Percentiles rank a stretch among this genome's conserved stretches.
These are phyloP conservation scores for Boloria euphrosyne DNA, from an alignment of 2,888 invertebrate species.

Conservation along the genomic window DNA sequence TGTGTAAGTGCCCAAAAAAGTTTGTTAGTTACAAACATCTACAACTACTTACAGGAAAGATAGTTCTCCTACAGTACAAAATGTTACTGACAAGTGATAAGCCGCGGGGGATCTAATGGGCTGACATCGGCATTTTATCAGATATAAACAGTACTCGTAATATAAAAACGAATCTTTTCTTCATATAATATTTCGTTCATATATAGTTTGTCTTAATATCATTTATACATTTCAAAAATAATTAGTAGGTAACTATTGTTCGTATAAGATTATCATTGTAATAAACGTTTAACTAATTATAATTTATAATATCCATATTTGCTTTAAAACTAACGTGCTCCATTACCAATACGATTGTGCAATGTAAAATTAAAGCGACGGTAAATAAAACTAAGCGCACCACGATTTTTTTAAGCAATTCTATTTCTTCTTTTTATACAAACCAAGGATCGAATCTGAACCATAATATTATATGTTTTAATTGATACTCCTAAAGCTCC, in stretches of 20 bases:
- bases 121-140: too few species aligned
- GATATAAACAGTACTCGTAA: too few species aligned
- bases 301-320: slow-evolving; percentile 5
- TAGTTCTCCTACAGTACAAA: too few species aligned
- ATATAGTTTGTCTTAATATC: background rate
- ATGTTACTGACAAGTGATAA: too few species aligned
- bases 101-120: too few species aligned
- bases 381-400: slow-evolving; percentile 20
- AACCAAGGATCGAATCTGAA: background rate
- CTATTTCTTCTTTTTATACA: background rate
- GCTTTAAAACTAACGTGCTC: slow-evolving; percentile 18
- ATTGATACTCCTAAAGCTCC: too few species aligned
- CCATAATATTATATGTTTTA: too few species aligned
- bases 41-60: too few species aligned
- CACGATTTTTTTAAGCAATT: slow-evolving; percentile 8
- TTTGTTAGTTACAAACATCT: too few species aligned
- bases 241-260: background rate
- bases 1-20: too few species aligned
- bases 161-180: too few species aligned
- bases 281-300: slow-evolving; percentile 4
- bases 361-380: slow-evolving; percentile 13
- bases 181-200: too few species aligned
- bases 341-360: slow-evolving; percentile 22
- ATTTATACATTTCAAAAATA: background rate
- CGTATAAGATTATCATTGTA: background rate